phyloP scores from a whole-genome alignment of 1,140 invertebrate species.

The Pseudomyrmex cubaensis region DNA sequence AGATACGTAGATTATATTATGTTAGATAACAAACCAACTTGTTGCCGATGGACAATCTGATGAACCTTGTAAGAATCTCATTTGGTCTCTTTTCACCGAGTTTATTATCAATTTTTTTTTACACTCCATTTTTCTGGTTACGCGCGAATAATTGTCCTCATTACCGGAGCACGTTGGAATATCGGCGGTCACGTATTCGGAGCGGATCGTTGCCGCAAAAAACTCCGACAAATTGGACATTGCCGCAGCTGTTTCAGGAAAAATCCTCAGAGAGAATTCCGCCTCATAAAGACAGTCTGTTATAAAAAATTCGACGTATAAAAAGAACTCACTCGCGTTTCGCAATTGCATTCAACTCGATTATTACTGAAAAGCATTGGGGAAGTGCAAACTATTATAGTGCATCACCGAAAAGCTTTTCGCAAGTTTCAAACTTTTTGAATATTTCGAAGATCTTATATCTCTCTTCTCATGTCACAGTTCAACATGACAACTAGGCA shows the following conservation, averaged over 20 bases:
- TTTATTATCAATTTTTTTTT: conserved; percentile 49
- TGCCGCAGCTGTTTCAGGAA: conserved; percentile 4
- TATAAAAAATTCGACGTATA: conserved; percentile 27
- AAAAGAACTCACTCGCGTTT: conserved; percentile 16
- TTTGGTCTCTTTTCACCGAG: not conserved
- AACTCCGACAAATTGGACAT: conserved; percentile 44
- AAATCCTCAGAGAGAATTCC: conserved; percentile 12
- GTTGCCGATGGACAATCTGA: not conserved
- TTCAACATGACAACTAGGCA: not conserved
- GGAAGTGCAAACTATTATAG: too few relatives aligned
- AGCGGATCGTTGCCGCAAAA: conserved; percentile 17
- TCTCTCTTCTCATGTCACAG: not conserved
- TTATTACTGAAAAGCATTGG: not conserved
- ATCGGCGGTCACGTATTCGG: conserved; percentile 15
- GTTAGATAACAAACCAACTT: not conserved
- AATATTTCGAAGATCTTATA: too few relatives aligned
- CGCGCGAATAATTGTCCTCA: conserved; percentile 43
- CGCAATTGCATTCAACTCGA: conserved; percentile 25
- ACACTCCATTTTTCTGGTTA: not conserved
- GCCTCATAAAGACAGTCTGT: conserved; percentile 10
- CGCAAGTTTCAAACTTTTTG: too few relatives aligned
- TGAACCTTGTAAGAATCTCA: not conserved
- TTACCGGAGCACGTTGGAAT: conserved; percentile 28
- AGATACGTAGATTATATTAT: too few relatives aligned
- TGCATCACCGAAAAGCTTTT: not conserved